Base-by-base conservation (phyloP, 2,113 vertebrate genomes). In the Apistogramma diplotaenia region DNA sequence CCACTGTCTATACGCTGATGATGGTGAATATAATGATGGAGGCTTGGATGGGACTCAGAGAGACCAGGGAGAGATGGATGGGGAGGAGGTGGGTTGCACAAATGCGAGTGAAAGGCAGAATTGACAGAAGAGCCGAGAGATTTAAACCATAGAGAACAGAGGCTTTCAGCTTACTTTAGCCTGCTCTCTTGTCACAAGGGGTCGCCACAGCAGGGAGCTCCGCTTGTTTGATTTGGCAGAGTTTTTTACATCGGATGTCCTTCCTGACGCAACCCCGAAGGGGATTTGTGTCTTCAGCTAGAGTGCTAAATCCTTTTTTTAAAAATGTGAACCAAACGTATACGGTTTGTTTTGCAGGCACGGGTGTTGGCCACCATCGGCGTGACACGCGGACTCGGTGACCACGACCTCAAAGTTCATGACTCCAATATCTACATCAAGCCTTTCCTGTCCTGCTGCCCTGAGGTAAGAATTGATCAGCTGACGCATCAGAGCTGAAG, bases 381-480 rank as follows among this genome's bases (percentile, higher is more conserved):
- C 9, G 97, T 99, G 87, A 99, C 98, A 1, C 94, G 98, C n/a
- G 98, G 98, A 49, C 96, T 99, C 33, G 98, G 98, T 15, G 98
- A 99, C 94, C 97, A 99, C 40, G 98, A 99, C 87, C 94, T 99
- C 83, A 99, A 98, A 92, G 98, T 99, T 60, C 98, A 99, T 0
- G 98, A 99, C 92, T 99, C 98, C 62, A 99, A 97, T 93, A 98
- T 99, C 95, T 97, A 96, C 92, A 99, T 99, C 93, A 99, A 99
- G 85, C 98, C 98, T 4, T 99, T 99, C 92, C 95, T 99, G 25
- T 99, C 97, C 82, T 97, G 97, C 55, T 96, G 96, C 85, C 98
- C 98, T 1, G 98, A 99, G 97, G 98, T 99, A 51, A 87, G 85
- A 61, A 6, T 25, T 9, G 43, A 29, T 10, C 1, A n/a, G 43